These are phyloP conservation scores for Oscheius sp. DNA, from an alignment of 2,888 invertebrate genomes.

Conservation along the genomic window DNA sequence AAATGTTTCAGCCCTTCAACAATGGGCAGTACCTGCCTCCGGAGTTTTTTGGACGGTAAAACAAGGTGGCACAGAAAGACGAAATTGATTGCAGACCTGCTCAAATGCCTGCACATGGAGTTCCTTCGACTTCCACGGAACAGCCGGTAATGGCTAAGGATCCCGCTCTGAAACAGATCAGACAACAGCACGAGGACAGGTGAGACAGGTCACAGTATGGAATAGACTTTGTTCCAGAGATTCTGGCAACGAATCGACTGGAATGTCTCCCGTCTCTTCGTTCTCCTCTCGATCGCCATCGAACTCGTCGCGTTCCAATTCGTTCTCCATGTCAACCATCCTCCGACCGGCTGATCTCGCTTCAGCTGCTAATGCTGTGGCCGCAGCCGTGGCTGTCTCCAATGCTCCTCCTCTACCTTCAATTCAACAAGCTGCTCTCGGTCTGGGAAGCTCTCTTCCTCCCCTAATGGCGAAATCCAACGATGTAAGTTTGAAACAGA, in stretches of 20 bases:
- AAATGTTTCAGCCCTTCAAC: constrained; percentile 19
- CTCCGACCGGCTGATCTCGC: constrained; percentile 15
- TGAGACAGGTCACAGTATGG: background rate
- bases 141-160: constrained; percentile 12
- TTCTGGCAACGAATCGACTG: constrained; percentile 39
- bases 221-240: constrained; percentile 20
- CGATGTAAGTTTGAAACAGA: no score
- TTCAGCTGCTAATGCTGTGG: background rate
- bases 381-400: background rate
- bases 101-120: background rate
- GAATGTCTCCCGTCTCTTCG: constrained; percentile 26
- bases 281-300: constrained; percentile 36
- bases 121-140: background rate
- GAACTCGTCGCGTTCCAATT: constrained; percentile 39
- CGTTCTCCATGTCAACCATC: constrained; percentile 38
- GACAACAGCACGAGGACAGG: constrained; percentile 33
- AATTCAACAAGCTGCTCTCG: background rate
- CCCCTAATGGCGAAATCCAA: constrained; percentile 1
- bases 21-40: constrained; percentile 19
- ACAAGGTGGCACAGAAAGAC: background rate
- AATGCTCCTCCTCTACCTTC: background rate
- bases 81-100: background rate
- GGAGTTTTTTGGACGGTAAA: constrained; percentile 23
- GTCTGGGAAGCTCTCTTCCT: constrained; percentile 25
- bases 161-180: constrained; percentile 24